Conservation (phyloP, 2,888 invertebrate species). For the Hypselothyrea guttata region DNA sequence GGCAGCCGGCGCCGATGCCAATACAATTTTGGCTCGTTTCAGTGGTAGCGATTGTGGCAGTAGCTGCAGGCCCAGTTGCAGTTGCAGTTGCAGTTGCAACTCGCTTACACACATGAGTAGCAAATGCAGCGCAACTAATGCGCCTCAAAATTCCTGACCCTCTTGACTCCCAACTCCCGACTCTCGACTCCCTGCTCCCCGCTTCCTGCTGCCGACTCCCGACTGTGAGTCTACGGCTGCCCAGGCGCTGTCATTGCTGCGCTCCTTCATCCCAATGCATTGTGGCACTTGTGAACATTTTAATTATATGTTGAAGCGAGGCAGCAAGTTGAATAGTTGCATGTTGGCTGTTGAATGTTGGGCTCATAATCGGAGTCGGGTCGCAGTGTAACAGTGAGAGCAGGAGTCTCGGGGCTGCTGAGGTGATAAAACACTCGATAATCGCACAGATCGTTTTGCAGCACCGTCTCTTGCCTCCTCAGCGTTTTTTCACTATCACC, state of each 20-base stretch:
- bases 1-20: constrained; percentile 74
- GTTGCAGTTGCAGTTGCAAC: constrained; percentile 55
- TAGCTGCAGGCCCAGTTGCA: constrained; percentile 21
- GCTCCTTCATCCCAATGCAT: constrained; percentile 62
- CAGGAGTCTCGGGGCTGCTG: constrained; percentile 29
- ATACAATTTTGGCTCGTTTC: constrained; percentile 70
- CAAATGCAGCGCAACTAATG: constrained; percentile 79
- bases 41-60: constrained; percentile 46
- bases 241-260: constrained; percentile 36
- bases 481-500: constrained; percentile 54
- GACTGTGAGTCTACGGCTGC: neutral
- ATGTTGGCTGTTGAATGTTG: too few relatives aligned
- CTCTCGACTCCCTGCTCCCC: neutral
- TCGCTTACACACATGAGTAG: constrained; percentile 65
- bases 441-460: constrained; percentile 79
- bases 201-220: too few relatives aligned
- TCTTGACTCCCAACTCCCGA: constrained; percentile 19
- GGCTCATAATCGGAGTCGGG: constrained; percentile 6
- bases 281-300: constrained; percentile 81
- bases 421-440: constrained; percentile 81
- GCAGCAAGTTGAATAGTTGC: constrained; percentile 10
- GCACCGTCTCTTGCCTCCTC: constrained; percentile 63
- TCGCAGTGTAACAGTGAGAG: neutral
- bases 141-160: constrained; percentile 74
- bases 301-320: constrained; percentile 74